Evolutionary conservation across 2,113 vertebrate species (phyloP).

Genomic region (Cynocephalus volans): DNA sequence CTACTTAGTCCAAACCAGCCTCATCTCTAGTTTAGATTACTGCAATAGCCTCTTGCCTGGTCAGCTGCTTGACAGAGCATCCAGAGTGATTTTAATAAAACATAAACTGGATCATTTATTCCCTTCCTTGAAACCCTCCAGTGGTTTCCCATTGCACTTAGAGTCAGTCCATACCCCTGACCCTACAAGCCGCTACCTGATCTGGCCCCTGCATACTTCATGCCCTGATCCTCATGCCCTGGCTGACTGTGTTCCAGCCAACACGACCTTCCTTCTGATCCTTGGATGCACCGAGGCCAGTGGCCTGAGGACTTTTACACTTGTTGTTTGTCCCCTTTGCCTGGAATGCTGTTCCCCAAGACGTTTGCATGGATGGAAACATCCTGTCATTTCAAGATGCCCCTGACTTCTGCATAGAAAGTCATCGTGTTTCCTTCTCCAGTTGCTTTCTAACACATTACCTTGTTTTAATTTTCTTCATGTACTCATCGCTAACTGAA

Average conservation of each 20-base stretch:
- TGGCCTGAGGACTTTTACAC: background rate
- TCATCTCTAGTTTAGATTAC: background rate
- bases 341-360: background rate
- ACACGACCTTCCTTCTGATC: background rate
- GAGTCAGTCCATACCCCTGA: background rate
- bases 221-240: background rate
- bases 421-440: background rate
- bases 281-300: background rate
- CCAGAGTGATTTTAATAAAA: background rate
- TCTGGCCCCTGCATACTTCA: background rate
- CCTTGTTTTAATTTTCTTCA: slow-evolving; percentile 30
- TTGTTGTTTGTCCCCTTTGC: background rate
- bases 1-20: background rate
- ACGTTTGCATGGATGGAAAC: background rate
- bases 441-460: background rate
- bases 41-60: background rate
- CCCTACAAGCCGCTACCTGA: background rate
- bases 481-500: background rate
- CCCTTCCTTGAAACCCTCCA: background rate
- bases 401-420: background rate
- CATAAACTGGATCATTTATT: background rate
- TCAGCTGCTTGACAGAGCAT: background rate
- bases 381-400: background rate
- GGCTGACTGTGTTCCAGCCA: background rate
- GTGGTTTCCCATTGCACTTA: background rate